Evolutionary conservation across 2,888 invertebrate species (phyloP), one percentile per base, ranked within the genome.

Genomic region (Axea sp.): DNA sequence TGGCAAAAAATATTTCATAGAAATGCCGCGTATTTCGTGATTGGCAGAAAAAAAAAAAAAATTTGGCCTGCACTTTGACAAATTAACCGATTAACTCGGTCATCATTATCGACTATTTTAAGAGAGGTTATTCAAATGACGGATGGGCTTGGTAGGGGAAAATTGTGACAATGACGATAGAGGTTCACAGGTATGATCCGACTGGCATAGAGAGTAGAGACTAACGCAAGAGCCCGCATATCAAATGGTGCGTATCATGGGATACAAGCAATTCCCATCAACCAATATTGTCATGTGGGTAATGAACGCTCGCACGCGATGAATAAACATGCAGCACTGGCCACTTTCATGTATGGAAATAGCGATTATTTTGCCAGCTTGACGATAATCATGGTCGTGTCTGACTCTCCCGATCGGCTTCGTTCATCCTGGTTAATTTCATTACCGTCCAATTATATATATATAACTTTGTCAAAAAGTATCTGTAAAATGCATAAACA

Each of bases 281-380:
- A 84, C 84, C 84, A 85, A 86, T 86, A 86, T 86, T 86, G 86
- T 86, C 86, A 84, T 84, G 85, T 84, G 85, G 85, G 85, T 85
- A 86, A 86, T 85, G 86, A 86, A 86, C 82, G 83, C 78, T 78
- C 82, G 81, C 81, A 80, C 81, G 80, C 83, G 79, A 82, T 84
- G 86, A 86, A 86, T 86, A 86, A 86, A 86, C 86, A 84, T 83
- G 82, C 77, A 79, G 78, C 78, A 77, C 62, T 77, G 77, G 68
- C 77, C 77, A 77, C 78, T 57, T 73, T 72, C 75, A 67, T 73
- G 75, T 73, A 77, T 80, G 79, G 79, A 80, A 83, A 82, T 76
- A 78, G 53, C 75, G 76, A 81, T 76, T 76, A 67, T 69, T 75
- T 76, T 75, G 71, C 69, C 49, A 73, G 67, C 15, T 67, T 39